Evolutionary conservation across 2,797 vertebrate species (phyloP), one percentile per base, ranked within the genome.

Genomic region (Aphelocoma californica): DNA sequence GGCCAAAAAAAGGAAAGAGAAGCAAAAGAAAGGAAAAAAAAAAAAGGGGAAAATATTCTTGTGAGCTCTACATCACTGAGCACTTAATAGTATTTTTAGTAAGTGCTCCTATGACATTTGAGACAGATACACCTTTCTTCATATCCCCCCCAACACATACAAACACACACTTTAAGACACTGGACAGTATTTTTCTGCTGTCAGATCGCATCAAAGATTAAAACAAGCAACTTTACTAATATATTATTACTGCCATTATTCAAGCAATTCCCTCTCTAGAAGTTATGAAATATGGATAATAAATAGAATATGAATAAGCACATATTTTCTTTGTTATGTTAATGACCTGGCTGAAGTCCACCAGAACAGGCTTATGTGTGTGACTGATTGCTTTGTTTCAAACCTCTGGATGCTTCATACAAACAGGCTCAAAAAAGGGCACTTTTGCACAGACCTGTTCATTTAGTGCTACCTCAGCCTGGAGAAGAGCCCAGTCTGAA

Each of bases 301-400:
- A 48, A 95, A 56, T 34, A 82, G 64, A 94, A 82, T 61, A 42
- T 86, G 69, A 93, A 65, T 75, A 93, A 94, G 72, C 57, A 90
- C 42, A 51, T 92, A 42, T 89, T 94, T 95, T 92, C 92, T 95
- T 95, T 96, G 86, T 95, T 91, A 78, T 94, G 95, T 56, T 93
- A 97, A 96, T 88, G 51, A n/a, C 32, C 69, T 92, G 93, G 87
- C 79, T 83, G 67, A 91, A 83, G 66, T 87, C 81, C 67, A 91
- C 29, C 50, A 65, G 48, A 87, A 78, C 38, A 93, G n/a, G 48
- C 29, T 65, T 82, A 34, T 40, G 29, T 81, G 53, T 60, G 45
- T 0, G 0, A 34, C 45, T 67, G 58, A 71, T 45, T 66, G 44
- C 64, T 92, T 85, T 73, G 51, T 67, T 94, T 58, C 71, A 80